Percentiles rank a stretch among this genome's conserved stretches.
Conservation (phyloP, 2,113 vertebrate species). For the Cinclus cinclus region DNA sequence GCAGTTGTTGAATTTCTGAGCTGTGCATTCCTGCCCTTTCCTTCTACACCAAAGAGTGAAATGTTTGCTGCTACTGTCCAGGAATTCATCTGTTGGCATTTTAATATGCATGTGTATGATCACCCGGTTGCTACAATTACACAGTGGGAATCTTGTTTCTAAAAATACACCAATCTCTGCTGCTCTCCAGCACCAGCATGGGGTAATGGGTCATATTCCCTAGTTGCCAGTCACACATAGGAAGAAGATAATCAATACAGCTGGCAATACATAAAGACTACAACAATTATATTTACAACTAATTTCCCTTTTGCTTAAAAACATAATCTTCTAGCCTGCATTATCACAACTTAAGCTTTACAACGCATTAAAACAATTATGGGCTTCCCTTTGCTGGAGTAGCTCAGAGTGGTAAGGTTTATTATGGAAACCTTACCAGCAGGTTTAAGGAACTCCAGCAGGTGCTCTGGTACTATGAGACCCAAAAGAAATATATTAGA, state of each 20-base stretch:
- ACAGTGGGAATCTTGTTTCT: conserved; percentile 26
- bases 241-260: conserved; percentile 28
- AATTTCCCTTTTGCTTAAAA: neutral
- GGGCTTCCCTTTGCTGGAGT: neutral
- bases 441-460: neutral
- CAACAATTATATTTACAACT: neutral
- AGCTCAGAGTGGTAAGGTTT: neutral
- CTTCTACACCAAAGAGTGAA: neutral
- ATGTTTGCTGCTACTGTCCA: neutral
- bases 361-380: neutral
- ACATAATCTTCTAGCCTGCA: neutral
- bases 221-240: neutral
- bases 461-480: neutral
- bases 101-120: neutral
- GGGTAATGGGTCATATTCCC: neutral
- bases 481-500: too few species aligned
- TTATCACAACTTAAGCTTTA: neutral
- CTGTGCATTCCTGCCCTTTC: neutral
- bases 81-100: conserved; percentile 34
- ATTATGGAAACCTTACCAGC: neutral
- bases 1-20: neutral
- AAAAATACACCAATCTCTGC: conserved; percentile 27
- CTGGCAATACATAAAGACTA: neutral
- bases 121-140: conserved; percentile 4
- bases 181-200: neutral